A percentile compares a stretch with the other conserved stretches of the same genome.
phyloP scores from a whole-genome alignment of 2,797 vertebrate species.

The Caiman crocodilus region DNA sequence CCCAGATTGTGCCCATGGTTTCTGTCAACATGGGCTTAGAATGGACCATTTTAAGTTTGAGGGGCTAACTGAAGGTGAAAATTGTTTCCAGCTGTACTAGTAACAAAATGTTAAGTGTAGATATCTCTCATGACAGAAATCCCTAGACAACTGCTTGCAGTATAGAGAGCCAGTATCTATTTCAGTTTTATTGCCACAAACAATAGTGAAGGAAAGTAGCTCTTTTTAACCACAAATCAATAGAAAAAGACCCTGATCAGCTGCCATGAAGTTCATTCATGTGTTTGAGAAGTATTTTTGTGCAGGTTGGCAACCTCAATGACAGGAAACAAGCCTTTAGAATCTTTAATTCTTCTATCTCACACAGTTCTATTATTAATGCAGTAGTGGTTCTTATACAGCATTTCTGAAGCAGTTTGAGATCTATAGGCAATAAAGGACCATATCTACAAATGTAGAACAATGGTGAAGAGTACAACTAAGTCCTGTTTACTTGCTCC shows the following conservation, averaged over 20 bases:
- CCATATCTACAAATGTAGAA: no score
- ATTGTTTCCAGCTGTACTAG: neutral
- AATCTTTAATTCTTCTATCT: conserved; percentile 53
- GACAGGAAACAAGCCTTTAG: conserved; percentile 72
- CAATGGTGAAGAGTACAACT: no score
- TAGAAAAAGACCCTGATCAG: conserved; percentile 50
- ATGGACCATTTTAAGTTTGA: neutral
- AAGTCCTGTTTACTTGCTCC: no score
- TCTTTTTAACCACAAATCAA: conserved; percentile 58
- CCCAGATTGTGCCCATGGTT: neutral
- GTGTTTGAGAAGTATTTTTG: conserved; percentile 66
- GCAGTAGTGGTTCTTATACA: no score
- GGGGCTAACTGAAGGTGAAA: neutral
- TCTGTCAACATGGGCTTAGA: neutral
- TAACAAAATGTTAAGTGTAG: neutral
- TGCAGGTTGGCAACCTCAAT: conserved; percentile 59
- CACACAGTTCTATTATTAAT: neutral
- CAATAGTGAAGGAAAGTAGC: conserved; percentile 42
- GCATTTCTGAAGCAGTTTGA: neutral
- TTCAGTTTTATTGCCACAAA: conserved; percentile 30
- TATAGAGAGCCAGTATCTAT: conserved; percentile 28
- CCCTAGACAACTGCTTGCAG: neutral
- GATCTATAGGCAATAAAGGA: neutral
- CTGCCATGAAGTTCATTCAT: conserved; percentile 6
- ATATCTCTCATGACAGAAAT: conserved; percentile 5